Evolutionary conservation across 2,113 vertebrate genomes (phyloP), one percentile per base, ranked within the genome.

Genomic region (Engystomops pustulosus): DNA sequence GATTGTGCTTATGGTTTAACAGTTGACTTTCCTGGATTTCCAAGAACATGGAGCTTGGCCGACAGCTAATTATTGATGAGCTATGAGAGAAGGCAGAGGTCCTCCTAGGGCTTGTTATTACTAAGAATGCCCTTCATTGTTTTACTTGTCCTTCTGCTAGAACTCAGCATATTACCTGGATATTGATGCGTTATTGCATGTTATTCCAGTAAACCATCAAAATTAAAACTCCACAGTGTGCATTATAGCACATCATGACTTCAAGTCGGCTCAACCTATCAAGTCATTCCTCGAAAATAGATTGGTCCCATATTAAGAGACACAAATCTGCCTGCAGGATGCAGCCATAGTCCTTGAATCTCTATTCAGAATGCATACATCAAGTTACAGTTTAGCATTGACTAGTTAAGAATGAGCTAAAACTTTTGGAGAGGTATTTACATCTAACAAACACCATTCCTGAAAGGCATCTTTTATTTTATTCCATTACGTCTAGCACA

Each of bases 11-110:
- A 14, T 65, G 25, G 12, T 27, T 14, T 62, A 27, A 25, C 3
- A 25, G 23, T 27, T 30, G 60, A 65, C 60, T 65, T 65, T 65
- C 60, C 30, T 65, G 30, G 27, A 65, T 65, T 65, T 65, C 32
- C 6, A 17, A 32, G 60, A 18, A 32, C 60, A 65, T 62, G 25
- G 25, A 30, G 12, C 58, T 27, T 30, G 58, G 10, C 25, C 14
- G 60, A 65, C 60, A 32, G 58, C 58, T 62, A 62, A 65, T 34
- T 65, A 65, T 25, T 32, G 60, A 32, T 65, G 60, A 65, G 60
- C 14, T 17, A 65, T 30, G 60, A 32, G 30, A 32, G 60, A 32
- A 65, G 2, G 27, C 60, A 17, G 60, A 65, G 27, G 27, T 65
- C 60, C 60, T 34, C 14, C 3, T 12, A 9, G 58, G 27, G 58